These are phyloP conservation scores for zebrafish (Danio rerio) DNA, from an alignment of 2,113 vertebrate species.

Conservation along the genomic window DNA sequence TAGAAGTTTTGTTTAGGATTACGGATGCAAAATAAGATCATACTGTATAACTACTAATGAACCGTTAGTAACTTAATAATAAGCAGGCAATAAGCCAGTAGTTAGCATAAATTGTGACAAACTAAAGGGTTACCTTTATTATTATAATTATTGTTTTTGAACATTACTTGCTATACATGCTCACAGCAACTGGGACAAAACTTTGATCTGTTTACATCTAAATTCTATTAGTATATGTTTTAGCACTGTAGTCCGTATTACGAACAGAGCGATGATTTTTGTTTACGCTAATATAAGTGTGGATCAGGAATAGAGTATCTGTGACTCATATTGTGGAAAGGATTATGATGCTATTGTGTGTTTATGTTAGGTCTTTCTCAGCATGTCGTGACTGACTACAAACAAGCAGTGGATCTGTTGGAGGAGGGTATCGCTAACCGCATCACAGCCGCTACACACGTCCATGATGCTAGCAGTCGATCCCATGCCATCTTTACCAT, in stretches of 20 bases:
- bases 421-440: slow-evolving; percentile 95
- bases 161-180: neutral
- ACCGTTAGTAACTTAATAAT: too few species aligned
- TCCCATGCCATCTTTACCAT: slow-evolving; percentile 98
- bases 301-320: neutral
- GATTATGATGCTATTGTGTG: slow-evolving; percentile 9
- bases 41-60: too few species aligned
- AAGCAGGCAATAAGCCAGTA: too few species aligned
- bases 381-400: slow-evolving; percentile 90
- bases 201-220: neutral
- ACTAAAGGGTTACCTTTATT: too few species aligned
- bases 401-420: slow-evolving; percentile 89
- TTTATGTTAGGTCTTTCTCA: slow-evolving; percentile 86
- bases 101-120: too few species aligned
- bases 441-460: slow-evolving; percentile 94
- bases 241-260: too few species aligned
- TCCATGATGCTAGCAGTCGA: slow-evolving; percentile 95
- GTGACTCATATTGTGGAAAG: neutral
- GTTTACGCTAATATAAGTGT: neutral
- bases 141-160: too few species aligned
- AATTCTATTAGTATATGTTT: neutral
- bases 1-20: too few species aligned
- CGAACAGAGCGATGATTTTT: neutral
- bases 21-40: too few species aligned
- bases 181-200: neutral